Base-by-base conservation (phyloP, 2,888 invertebrate genomes). In the Shargacucullia verbasci region DNA sequence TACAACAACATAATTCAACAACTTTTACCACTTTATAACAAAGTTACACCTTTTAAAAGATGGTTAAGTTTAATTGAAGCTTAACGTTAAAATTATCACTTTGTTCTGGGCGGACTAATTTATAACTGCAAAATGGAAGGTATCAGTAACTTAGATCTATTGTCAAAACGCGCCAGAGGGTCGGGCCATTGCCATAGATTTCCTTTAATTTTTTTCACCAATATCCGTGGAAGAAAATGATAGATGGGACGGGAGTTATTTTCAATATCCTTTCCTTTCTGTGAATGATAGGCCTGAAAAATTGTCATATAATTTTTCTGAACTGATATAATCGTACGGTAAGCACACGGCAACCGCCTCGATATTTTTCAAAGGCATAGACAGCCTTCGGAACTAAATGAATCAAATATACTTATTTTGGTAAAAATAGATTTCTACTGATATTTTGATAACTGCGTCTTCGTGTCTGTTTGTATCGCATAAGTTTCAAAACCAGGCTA, bases 221-320 rank as follows among this genome's bases (percentile, higher is more conserved):
- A 52, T 50, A 46, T 49, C 46, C 49, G 27, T 50, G 45, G 45
- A 55, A 50, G 48, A 39, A 52, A 14, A 34, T 70, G 66, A 72
- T 47, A 56, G 59, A 67, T 59, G 43, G 47, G 40, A 34, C 56
- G 40, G 29, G 29, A 44, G 39, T 35, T 57, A 50, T 75, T 67
- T 59, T 62, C 47, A 38, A 53, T 56, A 47, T 38, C 8, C 45
- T 13, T 31, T 20, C 29, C 33, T 54, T 38, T 41, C 15, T 15
- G 5, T 8, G 25, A 48, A 40, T 2, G 13, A 41, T 34, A 13
- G 29, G 12, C 25, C 14, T 15, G 8, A 3, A 48, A 44, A 56
- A 56, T 57, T 13, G 11, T 8, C n/a, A n/a, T n/a, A n/a, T n/a
- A n/a, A n/a, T n/a, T n/a, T n/a, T n/a, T n/a, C n/a, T 29, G 14